Evolutionary conservation across 2,888 invertebrate genomes (phyloP), one percentile per base, ranked within the genome.

Genomic region (Koerneria pararmatus): DNA sequence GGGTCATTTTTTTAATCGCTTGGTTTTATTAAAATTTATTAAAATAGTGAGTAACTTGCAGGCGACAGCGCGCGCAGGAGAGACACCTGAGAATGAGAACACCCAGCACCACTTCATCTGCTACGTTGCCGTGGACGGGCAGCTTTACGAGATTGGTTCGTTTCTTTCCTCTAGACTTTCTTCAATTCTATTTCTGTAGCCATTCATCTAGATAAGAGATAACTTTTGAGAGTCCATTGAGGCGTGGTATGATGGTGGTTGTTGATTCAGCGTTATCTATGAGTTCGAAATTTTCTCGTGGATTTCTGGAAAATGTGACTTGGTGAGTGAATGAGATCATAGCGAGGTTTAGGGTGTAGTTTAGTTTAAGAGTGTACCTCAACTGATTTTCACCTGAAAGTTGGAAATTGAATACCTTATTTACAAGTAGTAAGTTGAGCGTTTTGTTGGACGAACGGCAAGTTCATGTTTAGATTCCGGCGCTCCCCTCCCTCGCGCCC

Each of bases 31-130:
- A n/a, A n/a, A n/a, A n/a, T n/a, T n/a, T n/a, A n/a, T n/a, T n/a
- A n/a, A n/a, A n/a, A n/a, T n/a, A n/a, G n/a, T n/a, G n/a, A n/a
- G n/a, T n/a, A 29, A 11, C 4, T 11, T 15, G 1, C 32, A 65
- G 56, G 65, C 31, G 15, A 65, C 65, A 5, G 81, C 81, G 11
- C 72, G 66, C 24, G 65, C 66, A 6, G 80, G 81, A 8, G 78
- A 77, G n/a, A 78, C 81, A 8, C 71, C 73, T 8, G 53, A 66
- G 24, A 49, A 71, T 22, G 75, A 74, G 29, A 56, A 73, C n/a
- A 79, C 82, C 3, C 74, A 79, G 15, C 75, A 79, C 63, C 82
- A 82, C 64, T 82, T 82, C 71, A 80, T 82, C 64, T 68, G 74
- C 3, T 79, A 75, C 64, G 73, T 78, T 37, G 71, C 74, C 66